Evolutionary conservation across 2,888 invertebrate species (phyloP).

Genomic region (Macrosoma leucophasiata): DNA sequence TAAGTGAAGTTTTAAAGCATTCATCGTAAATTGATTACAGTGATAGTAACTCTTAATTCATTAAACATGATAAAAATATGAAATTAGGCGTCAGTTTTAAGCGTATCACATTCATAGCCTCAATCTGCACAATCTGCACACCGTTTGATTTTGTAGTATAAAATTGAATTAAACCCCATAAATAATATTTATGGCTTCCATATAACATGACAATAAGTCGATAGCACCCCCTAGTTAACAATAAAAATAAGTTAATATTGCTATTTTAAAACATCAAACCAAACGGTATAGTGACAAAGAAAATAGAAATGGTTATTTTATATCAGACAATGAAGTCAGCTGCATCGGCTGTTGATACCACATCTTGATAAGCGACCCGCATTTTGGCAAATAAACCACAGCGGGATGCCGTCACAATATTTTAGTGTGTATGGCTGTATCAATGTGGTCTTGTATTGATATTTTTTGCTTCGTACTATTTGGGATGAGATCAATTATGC

Average conservation of each 20-base stretch:
- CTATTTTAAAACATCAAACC: constrained; percentile 18
- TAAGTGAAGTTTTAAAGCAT: no score
- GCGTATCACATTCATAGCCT: no score
- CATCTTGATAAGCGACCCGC: constrained; percentile 69
- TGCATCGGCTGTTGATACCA: constrained; percentile 48
- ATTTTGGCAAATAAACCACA: constrained; percentile 71
- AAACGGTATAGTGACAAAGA: constrained; percentile 29
- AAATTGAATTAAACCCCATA: constrained; percentile 8
- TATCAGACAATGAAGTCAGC: constrained; percentile 53
- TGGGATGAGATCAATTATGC: no score
- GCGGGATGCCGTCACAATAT: constrained; percentile 73
- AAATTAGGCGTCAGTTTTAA: no score
- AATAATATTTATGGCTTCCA: not conserved
- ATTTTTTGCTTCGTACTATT: constrained; percentile 36
- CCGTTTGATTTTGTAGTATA: no score
- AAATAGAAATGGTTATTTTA: constrained; percentile 47
- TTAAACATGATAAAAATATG: no score
- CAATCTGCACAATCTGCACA: no score
- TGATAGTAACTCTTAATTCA: no score
- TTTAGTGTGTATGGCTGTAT: constrained; percentile 63
- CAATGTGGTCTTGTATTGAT: constrained; percentile 43
- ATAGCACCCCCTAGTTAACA: constrained; percentile 35
- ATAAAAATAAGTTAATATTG: constrained; percentile 26
- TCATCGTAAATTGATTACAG: no score
- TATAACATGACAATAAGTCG: constrained; percentile 10